Evolutionary conservation across 2,888 invertebrate genomes (phyloP).

Genomic region (Chrysolina haemoptera): DNA sequence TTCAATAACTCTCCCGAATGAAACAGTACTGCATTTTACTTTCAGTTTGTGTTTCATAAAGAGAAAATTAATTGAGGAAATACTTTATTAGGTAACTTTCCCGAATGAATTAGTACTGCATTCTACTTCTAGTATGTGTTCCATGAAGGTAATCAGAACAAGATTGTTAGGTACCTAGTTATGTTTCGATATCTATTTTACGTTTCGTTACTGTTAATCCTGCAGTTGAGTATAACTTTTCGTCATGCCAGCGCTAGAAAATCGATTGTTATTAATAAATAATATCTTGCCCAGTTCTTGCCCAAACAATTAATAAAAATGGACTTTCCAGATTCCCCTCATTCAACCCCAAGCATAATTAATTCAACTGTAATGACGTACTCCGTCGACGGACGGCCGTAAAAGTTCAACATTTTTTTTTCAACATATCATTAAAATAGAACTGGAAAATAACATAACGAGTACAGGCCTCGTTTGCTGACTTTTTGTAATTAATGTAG

Average conservation of each 20-base stretch:
- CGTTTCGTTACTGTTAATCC: too few species aligned
- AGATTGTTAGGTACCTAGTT: too few species aligned
- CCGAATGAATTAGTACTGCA: too few species aligned
- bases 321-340: neutral
- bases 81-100: too few species aligned
- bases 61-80: too few species aligned
- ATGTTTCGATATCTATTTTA: too few species aligned
- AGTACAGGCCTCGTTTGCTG: neutral
- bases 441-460: slow-evolving; percentile 1
- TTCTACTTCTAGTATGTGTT: too few species aligned
- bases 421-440: slow-evolving; percentile 4
- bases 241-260: neutral
- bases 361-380: neutral
- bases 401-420: slow-evolving; percentile 6
- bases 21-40: too few species aligned
- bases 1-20: too few species aligned
- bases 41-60: too few species aligned
- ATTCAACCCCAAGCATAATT: neutral
- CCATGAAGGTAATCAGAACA: too few species aligned
- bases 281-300: neutral
- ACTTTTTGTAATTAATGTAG: slow-evolving; percentile 4
- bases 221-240: too few species aligned
- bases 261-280: neutral
- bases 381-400: neutral
- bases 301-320: neutral